Base-by-base conservation (phyloP, 2,888 invertebrate genomes). In the Cephus pulcher region DNA sequence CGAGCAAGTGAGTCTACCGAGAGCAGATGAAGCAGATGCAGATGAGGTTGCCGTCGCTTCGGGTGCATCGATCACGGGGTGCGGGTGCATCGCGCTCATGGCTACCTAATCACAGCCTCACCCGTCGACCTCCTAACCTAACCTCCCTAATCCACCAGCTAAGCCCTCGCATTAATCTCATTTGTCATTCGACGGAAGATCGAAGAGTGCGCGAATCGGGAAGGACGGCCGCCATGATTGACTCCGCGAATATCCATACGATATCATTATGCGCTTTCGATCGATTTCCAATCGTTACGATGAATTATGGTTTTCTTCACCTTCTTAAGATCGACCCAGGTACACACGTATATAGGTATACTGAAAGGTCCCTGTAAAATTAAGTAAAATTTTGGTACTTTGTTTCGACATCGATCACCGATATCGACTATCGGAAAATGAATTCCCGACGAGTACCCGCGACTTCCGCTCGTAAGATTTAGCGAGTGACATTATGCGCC, bases 21-120 rank as follows among this genome's bases (percentile, higher is more conserved):
- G 83, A 82, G 84, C 86, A 86, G 88, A 90, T 90, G 90, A 82
- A 82, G 84, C 86, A 87, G 88, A 90, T 90, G 90, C 88, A 89
- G 90, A 90, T 91, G 89, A 89, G 89, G 84, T 82, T 34, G 32
- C 71, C 71, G 71, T 32, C 71, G 77, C 34, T 73, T 77, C 75
- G 79, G 79, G 80, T 82, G 82, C 84, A 82, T 78, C 83, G 82
- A 83, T 79, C 79, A 79, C 76, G 70, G 76, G 35, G 35, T 23
- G 74, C 30, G 74, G 82, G 71, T 71, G 71, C 71, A 71, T 71
- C 82, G 80, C 82, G 86, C 82, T 76, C 76, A 80, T 84, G 83
- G 86, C 83, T 80, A 84, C 86, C 89, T 88, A 89, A 90, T 90
- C 89, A 86, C 86, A 86, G 86, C 84, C 84, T 82, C 34, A 80